These are phyloP conservation scores for Conops quadrifasciatus DNA, from an alignment of 2,888 invertebrate species.

Conservation along the genomic window DNA sequence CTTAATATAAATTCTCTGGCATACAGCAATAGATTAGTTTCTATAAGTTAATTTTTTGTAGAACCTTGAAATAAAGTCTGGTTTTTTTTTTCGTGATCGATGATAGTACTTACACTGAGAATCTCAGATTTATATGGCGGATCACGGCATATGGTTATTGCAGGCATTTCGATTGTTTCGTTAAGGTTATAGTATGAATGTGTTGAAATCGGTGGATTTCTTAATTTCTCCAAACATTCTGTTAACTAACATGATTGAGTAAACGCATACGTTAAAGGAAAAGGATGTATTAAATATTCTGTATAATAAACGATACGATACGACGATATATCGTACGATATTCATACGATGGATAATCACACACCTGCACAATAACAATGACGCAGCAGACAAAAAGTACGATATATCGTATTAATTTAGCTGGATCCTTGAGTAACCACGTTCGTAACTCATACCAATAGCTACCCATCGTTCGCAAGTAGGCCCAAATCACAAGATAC, in stretches of 20 bases:
- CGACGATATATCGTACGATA: neutral
- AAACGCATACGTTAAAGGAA: neutral
- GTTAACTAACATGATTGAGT: conserved; percentile 65
- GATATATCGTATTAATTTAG: conserved; percentile 69
- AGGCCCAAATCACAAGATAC: no score
- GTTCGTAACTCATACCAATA: conserved; percentile 59
- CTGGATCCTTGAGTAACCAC: conserved; percentile 66
- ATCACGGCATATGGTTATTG: conserved; percentile 74
- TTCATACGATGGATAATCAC: neutral
- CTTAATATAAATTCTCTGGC: no score
- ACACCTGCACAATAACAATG: conserved; percentile 71
- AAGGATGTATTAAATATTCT: neutral
- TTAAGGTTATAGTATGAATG: conserved; percentile 75
- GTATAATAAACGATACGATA: no score
- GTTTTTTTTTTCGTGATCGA: no score
- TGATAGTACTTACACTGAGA: conserved; percentile 67
- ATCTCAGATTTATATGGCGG: conserved; percentile 72
- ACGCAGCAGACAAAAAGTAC: conserved; percentile 69
- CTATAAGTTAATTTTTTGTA: no score
- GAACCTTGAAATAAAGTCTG: no score
- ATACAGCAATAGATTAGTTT: no score
- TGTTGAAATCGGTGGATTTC: conserved; percentile 73
- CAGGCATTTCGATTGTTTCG: conserved; percentile 73
- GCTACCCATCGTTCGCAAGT: conserved; percentile 47
- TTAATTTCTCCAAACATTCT: conserved; percentile 70